These are phyloP conservation scores for Sussaba pulchella DNA, from an alignment of 2,888 invertebrate genomes.

Conservation along the genomic window DNA sequence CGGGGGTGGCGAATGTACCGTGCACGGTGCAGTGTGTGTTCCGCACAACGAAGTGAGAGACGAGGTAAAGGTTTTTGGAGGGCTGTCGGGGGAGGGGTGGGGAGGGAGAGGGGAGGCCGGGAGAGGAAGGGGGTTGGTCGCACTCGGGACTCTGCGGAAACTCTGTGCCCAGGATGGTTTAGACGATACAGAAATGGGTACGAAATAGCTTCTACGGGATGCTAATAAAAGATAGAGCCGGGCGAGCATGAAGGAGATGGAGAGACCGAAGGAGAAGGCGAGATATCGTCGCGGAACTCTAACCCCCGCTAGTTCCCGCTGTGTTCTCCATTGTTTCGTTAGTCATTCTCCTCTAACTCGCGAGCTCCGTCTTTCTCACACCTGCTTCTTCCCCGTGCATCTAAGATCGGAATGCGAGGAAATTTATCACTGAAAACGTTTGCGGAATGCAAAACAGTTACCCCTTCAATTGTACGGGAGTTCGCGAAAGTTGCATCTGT, in stretches of 20 bases:
- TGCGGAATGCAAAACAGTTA: slow-evolving; percentile 65
- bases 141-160: slow-evolving; percentile 77
- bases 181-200: slow-evolving; percentile 80
- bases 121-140: slow-evolving; percentile 44
- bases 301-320: slow-evolving; percentile 57
- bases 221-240: slow-evolving; percentile 83
- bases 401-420: slow-evolving; percentile 60
- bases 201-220: slow-evolving; percentile 82
- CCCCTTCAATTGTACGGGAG: slow-evolving; percentile 28
- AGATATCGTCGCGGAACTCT: slow-evolving; percentile 54
- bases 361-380: neutral
- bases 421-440: slow-evolving; percentile 66
- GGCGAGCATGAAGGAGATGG: slow-evolving; percentile 74
- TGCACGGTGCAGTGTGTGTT: slow-evolving; percentile 44
- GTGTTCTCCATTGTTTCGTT: slow-evolving; percentile 76
- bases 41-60: neutral
- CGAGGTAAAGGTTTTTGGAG: too few species aligned
- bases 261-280: slow-evolving; percentile 66
- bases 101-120: slow-evolving; percentile 69
- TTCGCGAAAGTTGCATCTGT: slow-evolving; percentile 19
- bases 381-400: slow-evolving; percentile 4
- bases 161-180: slow-evolving; percentile 76
- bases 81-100: slow-evolving; percentile 65
- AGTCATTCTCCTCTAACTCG: slow-evolving; percentile 71
- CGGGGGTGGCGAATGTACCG: slow-evolving; percentile 45